Evolutionary conservation across 2,113 vertebrate species (phyloP), one percentile per base, ranked within the genome.

Genomic region (Vulpes vulpes): DNA sequence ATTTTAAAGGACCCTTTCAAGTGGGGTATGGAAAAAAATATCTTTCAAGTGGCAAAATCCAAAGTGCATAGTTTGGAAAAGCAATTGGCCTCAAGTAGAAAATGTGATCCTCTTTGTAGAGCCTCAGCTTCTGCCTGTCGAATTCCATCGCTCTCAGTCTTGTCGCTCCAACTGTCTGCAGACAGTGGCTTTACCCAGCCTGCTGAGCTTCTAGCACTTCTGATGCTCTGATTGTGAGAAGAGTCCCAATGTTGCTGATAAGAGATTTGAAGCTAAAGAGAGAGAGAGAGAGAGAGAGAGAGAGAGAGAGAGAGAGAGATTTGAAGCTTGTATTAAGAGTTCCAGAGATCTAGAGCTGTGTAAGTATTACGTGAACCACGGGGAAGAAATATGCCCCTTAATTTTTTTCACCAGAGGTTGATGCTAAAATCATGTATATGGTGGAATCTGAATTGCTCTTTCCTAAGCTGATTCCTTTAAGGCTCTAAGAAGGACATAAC

Each of bases 41-140:
- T 43, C n/a, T 85, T 93, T 83, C 76, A 93, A 95, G 91, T 94
- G 76, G 38, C 65, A 94, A 86, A 91, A 93, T 90, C 76, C 43
- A 88, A 89, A 89, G 92, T 91, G 65, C 74, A 73, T 35, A 89
- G 27, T 78, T 90, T 71, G 69, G 67, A 30, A 57, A 73, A 95
- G 86, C 57, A 96, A 71, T 22, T 96, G 94, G 64, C n/a, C 25
- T 94, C n/a, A 53, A 67, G 64, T 85, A 59, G 80, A 97, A 86
- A 96, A 97, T 89, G 80, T 67, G 94, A 76, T 96, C 30, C 30
- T 92, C 49, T 89, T 65, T 49, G 84, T 64, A 32, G 38, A 93
- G 53, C 57, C 71, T 95, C 60, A 3, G 53, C 25, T 80, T 59
- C 97, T 62, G 49, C 71, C 92, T 90, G 65, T 85, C 87, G 80